Evolutionary conservation across 2,888 invertebrate genomes (phyloP).

Genomic region (Galeruca laticollis): DNA sequence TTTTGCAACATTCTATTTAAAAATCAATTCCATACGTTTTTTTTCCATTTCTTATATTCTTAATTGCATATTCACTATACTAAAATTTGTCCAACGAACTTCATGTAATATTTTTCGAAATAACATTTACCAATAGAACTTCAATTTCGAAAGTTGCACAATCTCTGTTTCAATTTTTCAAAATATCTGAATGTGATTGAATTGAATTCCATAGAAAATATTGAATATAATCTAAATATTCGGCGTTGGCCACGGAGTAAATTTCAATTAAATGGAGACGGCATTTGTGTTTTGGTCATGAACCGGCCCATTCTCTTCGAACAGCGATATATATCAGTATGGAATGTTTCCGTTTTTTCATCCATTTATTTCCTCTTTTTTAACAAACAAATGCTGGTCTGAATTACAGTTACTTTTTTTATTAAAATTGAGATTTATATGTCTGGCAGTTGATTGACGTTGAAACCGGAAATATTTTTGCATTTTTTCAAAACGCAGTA

Average conservation of each 20-base stretch:
- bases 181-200: not conserved
- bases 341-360: not conserved
- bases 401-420: slow-evolving; percentile 9
- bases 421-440: slow-evolving; percentile 10
- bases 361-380: slow-evolving; percentile 11
- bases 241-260: not conserved
- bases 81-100: too few species aligned
- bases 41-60: too few species aligned
- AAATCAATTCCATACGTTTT: too few species aligned
- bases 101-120: too few species aligned
- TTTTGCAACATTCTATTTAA: too few species aligned
- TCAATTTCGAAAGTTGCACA: too few species aligned
- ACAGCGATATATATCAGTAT: slow-evolving; percentile 6
- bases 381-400: not conserved
- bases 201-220: slow-evolving; percentile 6
- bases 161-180: not conserved
- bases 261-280: slow-evolving; percentile 7
- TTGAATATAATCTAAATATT: not conserved
- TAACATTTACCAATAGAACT: too few species aligned
- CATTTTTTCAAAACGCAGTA: not conserved
- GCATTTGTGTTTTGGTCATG: not conserved
- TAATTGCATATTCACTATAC: too few species aligned
- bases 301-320: slow-evolving; percentile 3
- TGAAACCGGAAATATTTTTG: not conserved
- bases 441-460: slow-evolving; percentile 9